Conservation (phyloP, 2,888 invertebrate genomes). For the Pseudococcus longispinus region DNA sequence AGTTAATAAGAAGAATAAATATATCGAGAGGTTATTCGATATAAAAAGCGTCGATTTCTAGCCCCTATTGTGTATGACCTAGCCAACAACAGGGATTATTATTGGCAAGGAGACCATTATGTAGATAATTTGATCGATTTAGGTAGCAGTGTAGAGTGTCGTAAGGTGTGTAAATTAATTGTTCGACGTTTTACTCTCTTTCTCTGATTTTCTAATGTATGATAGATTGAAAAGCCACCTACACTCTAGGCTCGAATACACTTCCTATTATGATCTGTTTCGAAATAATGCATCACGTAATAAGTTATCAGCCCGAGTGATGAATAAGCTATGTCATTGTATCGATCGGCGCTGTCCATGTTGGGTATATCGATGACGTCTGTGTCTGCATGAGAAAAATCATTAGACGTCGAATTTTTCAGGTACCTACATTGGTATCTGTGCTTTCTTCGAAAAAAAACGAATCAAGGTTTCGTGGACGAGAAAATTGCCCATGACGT, state of each 20-base stretch:
- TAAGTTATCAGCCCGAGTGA: not conserved
- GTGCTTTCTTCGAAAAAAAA: not conserved
- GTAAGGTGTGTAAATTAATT: slow-evolving; percentile 14
- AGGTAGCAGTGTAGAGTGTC: not conserved
- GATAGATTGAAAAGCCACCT: not conserved
- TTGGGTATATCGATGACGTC: not conserved
- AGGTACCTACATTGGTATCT: too few species aligned
- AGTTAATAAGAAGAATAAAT: not conserved
- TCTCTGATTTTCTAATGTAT: not conserved
- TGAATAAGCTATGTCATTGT: slow-evolving; percentile 37
- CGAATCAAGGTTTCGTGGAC: not conserved
- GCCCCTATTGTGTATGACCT: not conserved
- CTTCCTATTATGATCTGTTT: slow-evolving; percentile 41
- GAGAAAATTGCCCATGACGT: not conserved
- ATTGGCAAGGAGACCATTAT: not conserved
- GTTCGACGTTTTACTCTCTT: not conserved
- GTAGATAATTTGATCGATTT: slow-evolving; percentile 6
- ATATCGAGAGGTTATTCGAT: not conserved
- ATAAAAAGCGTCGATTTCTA: not conserved
- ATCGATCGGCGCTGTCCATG: not conserved
- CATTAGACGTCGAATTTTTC: too few species aligned
- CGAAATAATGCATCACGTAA: slow-evolving; percentile 40
- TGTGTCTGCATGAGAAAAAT: not conserved
- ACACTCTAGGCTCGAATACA: slow-evolving; percentile 9
- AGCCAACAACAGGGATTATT: not conserved